Evolutionary conservation across 1,140 invertebrate species (phyloP).

Genomic region (Drosophila mojavensis): DNA sequence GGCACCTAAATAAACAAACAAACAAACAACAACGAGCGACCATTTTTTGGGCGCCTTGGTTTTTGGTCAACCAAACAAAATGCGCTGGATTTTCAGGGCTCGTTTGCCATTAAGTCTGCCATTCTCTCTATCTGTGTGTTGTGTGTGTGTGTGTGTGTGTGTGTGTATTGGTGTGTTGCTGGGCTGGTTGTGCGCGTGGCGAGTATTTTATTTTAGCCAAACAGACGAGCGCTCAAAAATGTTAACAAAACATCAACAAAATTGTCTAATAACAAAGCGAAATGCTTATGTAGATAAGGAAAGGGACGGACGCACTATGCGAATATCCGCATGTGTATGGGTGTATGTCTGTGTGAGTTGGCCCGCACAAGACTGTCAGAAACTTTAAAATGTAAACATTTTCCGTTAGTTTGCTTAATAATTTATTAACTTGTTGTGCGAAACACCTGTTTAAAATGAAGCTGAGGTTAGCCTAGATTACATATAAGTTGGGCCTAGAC

Average conservation of each 20-base stretch:
- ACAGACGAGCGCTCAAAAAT: slow-evolving; percentile 35
- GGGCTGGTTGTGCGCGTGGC: slow-evolving; percentile 20
- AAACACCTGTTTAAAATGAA: slow-evolving; percentile 1
- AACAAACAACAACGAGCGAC: slow-evolving; percentile 26
- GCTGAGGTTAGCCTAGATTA: not conserved
- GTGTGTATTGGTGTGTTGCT: slow-evolving; percentile 7
- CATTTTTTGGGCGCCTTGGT: slow-evolving; percentile 24
- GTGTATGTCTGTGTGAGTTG: not conserved
- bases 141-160: too few species aligned
- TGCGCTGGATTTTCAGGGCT: slow-evolving; percentile 36
- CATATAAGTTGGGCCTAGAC: not conserved
- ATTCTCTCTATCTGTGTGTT: not conserved
- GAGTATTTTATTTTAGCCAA: slow-evolving; percentile 16
- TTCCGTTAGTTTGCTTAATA: not conserved
- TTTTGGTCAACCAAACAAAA: slow-evolving; percentile 22
- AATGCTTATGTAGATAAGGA: slow-evolving; percentile 3
- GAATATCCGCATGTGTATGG: too few species aligned
- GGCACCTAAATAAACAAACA: slow-evolving; percentile 55
- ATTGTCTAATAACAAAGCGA: slow-evolving; percentile 32
- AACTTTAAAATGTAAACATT: slow-evolving; percentile 6
- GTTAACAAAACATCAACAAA: slow-evolving; percentile 53
- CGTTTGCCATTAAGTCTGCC: slow-evolving; percentile 9
- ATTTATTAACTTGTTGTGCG: slow-evolving; percentile 4
- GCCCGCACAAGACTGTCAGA: not conserved
- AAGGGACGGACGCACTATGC: too few species aligned